phyloP scores from a whole-genome alignment of 1,140 invertebrate genomes.

The Aphelinus atriplicis region DNA sequence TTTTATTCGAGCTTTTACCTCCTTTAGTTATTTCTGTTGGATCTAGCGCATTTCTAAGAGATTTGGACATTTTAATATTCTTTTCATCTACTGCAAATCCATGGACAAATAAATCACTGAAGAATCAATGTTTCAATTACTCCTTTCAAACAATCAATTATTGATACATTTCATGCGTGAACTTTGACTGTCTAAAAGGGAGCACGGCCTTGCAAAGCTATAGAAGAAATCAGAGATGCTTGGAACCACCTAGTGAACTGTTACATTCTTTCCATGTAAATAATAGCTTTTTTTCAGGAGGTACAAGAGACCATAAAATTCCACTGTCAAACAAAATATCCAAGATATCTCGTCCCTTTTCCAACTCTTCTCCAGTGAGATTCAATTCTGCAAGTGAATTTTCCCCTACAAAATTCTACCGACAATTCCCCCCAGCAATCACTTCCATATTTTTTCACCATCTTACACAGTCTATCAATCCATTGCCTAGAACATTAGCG shows the following conservation, averaged over 20 bases:
- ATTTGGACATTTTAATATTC: slow-evolving; percentile 98
- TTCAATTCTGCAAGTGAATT: slow-evolving; percentile 61
- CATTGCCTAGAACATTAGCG: slow-evolving; percentile 64
- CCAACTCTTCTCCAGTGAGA: slow-evolving; percentile 61
- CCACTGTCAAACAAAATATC: slow-evolving; percentile 99
- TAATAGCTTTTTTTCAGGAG: slow-evolving; percentile 80
- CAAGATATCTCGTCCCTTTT: slow-evolving; percentile 88
- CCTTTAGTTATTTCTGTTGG: slow-evolving; percentile 81
- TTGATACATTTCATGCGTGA: slow-evolving; percentile 81
- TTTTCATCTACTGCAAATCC: slow-evolving; percentile 95
- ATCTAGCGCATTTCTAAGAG: slow-evolving; percentile 93
- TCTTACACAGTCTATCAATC: slow-evolving; percentile 74
- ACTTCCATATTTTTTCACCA: slow-evolving; percentile 76
- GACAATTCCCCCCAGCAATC: slow-evolving; percentile 91
- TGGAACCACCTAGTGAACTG: slow-evolving; percentile 99
- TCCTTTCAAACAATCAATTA: not conserved
- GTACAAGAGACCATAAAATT: slow-evolving; percentile 86
- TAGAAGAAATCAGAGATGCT: slow-evolving; percentile 90
- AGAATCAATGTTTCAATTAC: slow-evolving; percentile 32
- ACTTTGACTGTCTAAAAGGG: no score
- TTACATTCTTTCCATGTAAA: slow-evolving; percentile 96
- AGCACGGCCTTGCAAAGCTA: slow-evolving; percentile 78
- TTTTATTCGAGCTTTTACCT: slow-evolving; percentile 67
- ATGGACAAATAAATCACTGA: slow-evolving; percentile 86
- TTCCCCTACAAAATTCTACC: slow-evolving; percentile 70